Percentiles rank a stretch among this genome's conserved stretches.
Conservation (phyloP, 92 coral and sea anemone genomes). For the Paramuricea clavata region DNA sequence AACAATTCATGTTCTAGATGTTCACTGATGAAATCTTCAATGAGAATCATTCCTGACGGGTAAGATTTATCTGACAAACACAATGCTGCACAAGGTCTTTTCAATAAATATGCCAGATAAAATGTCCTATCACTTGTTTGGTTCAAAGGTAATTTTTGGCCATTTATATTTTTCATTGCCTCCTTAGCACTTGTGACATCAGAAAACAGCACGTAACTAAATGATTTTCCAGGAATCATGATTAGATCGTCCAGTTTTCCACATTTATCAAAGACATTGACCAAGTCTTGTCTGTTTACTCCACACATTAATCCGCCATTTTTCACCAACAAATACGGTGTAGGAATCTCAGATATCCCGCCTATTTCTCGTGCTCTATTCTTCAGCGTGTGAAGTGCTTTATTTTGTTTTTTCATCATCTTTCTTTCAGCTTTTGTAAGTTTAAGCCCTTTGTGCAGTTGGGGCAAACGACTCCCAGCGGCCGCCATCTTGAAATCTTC, state of each 20-base stretch:
- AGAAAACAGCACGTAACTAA: constrained; percentile 79
- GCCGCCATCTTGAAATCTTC: constrained; percentile 25
- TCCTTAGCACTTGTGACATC: constrained; percentile 69
- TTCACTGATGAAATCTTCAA: constrained; percentile 80
- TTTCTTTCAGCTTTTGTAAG: constrained; percentile 91
- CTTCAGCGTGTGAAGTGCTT: constrained; percentile 75
- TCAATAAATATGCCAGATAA: constrained; percentile 76
- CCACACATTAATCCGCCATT: constrained; percentile 99
- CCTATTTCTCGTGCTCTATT: constrained; percentile 74
- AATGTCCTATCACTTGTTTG: constrained; percentile 72
- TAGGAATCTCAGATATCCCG: constrained; percentile 75
- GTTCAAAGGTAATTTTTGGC: constrained; percentile 66
- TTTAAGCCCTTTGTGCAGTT: constrained; percentile 51
- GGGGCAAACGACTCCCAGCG: background rate
- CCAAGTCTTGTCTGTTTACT: constrained; percentile 73
- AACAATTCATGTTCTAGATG: constrained; percentile 78
- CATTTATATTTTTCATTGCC: constrained; percentile 80
- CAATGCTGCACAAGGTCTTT: constrained; percentile 75
- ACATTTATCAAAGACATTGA: constrained; percentile 73
- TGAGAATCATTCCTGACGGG: constrained; percentile 82
- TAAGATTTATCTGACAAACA: constrained; percentile 28
- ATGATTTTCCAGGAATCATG: constrained; percentile 93
- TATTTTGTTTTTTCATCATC: constrained; percentile 83
- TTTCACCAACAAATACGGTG: constrained; percentile 84
- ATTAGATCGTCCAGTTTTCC: constrained; percentile 79